These are phyloP conservation scores for Drosophila emarginata DNA, from an alignment of 2,888 invertebrate genomes.

Conservation along the genomic window DNA sequence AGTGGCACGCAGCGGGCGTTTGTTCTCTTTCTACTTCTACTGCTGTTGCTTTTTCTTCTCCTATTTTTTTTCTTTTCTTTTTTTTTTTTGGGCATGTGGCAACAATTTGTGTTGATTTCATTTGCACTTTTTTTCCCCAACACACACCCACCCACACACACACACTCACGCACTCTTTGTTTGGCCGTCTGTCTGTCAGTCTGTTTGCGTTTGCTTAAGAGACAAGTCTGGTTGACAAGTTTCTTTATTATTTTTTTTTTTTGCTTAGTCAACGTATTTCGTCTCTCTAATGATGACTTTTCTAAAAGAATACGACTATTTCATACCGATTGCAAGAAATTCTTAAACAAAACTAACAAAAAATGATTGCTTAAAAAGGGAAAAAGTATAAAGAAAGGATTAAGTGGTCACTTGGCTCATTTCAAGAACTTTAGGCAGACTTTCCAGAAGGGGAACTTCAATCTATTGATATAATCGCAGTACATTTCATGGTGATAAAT, in stretches of 20 bases:
- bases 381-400: too few species aligned
- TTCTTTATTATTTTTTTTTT: slow-evolving; percentile 17
- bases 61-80: too few species aligned
- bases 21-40: slow-evolving; percentile 11
- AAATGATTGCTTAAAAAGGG: too few species aligned
- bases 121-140: slow-evolving; percentile 57
- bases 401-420: too few species aligned
- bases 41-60: background rate
- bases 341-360: background rate
- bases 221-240: slow-evolving; percentile 28
- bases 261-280: slow-evolving; percentile 29
- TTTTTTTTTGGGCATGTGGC: slow-evolving; percentile 21
- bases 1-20: background rate
- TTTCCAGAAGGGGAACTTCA: too few species aligned
- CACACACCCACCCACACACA: background rate
- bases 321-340: background rate
- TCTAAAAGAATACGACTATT: background rate
- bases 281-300: background rate
- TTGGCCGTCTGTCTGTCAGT: slow-evolving; percentile 24
- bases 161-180: slow-evolving; percentile 22
- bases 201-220: slow-evolving; percentile 3
- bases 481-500: too few species aligned
- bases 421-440: too few species aligned
- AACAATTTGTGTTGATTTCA: slow-evolving; percentile 75
- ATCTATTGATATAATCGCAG: too few species aligned